Percentiles rank a stretch among this genome's conserved stretches.
Evolutionary conservation across 2,888 invertebrate species (phyloP).

Genomic region (Limenitis camilla): DNA sequence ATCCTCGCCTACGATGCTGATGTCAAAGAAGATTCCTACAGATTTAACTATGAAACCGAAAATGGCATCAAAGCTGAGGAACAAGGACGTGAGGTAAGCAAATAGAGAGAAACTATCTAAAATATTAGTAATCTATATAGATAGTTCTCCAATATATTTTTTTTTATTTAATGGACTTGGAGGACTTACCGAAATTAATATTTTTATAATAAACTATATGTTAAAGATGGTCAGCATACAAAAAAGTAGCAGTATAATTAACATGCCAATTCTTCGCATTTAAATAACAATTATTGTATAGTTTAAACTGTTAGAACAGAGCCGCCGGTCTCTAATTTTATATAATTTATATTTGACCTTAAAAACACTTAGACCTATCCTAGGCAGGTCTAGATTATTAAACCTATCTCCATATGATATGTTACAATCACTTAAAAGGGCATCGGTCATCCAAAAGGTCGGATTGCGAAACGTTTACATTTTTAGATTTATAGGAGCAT

Average conservation of each 20-base stretch:
- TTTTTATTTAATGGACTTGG: too few species aligned
- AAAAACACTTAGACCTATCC: background rate
- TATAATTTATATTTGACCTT: too few species aligned
- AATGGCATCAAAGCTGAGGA: conserved; percentile 68
- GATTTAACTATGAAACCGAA: conserved; percentile 66
- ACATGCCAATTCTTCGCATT: too few species aligned
- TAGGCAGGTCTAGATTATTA: background rate
- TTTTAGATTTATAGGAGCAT: conserved; percentile 23
- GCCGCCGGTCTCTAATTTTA: too few species aligned
- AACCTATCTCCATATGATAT: background rate
- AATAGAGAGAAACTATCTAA: background rate
- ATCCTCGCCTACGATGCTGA: conserved; percentile 59
- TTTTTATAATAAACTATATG: too few species aligned
- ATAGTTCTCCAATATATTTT: too few species aligned
- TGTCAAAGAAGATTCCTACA: conserved; percentile 62
- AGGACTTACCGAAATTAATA: too few species aligned
- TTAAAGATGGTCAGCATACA: too few species aligned
- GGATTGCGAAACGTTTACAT: conserved; percentile 20
- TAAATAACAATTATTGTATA: too few species aligned
- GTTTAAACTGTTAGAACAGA: too few species aligned
- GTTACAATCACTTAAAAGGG: conserved; percentile 19
- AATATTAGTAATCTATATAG: background rate
- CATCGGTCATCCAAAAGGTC: conserved; percentile 21
- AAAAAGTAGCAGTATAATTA: too few species aligned
- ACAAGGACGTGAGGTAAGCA: conserved; percentile 59